Evolutionary conservation across 1,140 invertebrate species (phyloP), one percentile per base, ranked within the genome.

Genomic region (Drosophila nigrodunni): DNA sequence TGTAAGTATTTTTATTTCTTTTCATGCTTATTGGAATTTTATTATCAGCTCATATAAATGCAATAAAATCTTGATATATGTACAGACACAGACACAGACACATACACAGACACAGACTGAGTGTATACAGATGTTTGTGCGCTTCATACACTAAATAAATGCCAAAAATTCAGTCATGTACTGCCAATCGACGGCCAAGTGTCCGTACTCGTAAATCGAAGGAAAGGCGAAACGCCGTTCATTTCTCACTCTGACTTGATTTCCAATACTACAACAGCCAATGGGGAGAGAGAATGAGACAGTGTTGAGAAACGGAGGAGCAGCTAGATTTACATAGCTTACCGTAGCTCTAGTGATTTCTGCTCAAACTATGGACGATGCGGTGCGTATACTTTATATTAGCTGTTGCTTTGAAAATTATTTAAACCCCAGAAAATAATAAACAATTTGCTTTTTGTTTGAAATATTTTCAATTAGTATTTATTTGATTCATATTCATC

Each of bases 41-140:
- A 87, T 87, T 87, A 87, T 88, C 82, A 64, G 83, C 83, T 87
- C 82, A 87, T 88, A 87, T 88, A 82, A 87, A 88, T 71, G 82
- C 83, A 68, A 89, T 87, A 88, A 87, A 86, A 86, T 68, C 50
- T 67, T 78, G 70, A 72, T 78, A 64, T 57, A 71, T 62, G 39
- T 43, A 62, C 35, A n/a, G 6, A 39, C 25, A 62, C 49, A 47
- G 37, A 30, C 39, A 34, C 7, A 21, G 2, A 34, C 43, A 15
- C 15, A 15, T 15, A 15, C 15, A 46, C 13, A 13, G 5, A 8
- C 8, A 35, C 25, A 2, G 3, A 25, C 58, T 30, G 25, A 58
- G 18, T 50, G 8, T 25, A 43, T 39, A 5, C 18, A 9, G 9
- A 30, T 46, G 15, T 61, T 18, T 39, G 65, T 49, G 2, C 50